Evolutionary conservation across 2,113 vertebrate genomes (phyloP).

Genomic region (Zootoca vivipara): DNA sequence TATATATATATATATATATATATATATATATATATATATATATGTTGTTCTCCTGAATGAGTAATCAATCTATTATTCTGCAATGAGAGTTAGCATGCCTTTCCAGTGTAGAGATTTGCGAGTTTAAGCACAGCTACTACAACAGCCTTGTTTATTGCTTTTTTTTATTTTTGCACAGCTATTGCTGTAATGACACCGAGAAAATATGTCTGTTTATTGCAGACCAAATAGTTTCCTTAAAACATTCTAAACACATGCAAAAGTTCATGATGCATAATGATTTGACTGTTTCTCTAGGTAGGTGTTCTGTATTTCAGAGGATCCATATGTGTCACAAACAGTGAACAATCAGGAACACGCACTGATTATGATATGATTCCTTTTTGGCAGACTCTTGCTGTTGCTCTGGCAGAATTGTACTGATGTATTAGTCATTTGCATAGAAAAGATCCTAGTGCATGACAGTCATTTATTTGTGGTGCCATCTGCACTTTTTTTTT

Average conservation of each 20-base stretch:
- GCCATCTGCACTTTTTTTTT: constrained; percentile 79
- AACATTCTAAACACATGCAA: constrained; percentile 76
- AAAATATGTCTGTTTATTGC: constrained; percentile 79
- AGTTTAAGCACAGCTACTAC: constrained; percentile 63
- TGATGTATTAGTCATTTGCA: constrained; percentile 82
- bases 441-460: constrained; percentile 78
- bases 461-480: constrained; percentile 81
- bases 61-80: constrained; percentile 22
- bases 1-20: neutral
- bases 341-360: constrained; percentile 78
- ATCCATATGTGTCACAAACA: constrained; percentile 78
- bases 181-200: constrained; percentile 67
- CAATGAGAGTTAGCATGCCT: constrained; percentile 1
- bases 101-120: constrained; percentile 49
- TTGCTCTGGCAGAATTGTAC: constrained; percentile 76
- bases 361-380: constrained; percentile 78
- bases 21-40: no score
- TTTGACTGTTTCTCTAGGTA: constrained; percentile 74
- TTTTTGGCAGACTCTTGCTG: constrained; percentile 75
- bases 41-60: neutral
- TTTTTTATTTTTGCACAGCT: constrained; percentile 66
- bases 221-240: constrained; percentile 77
- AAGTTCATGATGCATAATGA: constrained; percentile 76
- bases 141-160: constrained; percentile 55
- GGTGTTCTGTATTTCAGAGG: constrained; percentile 74